Conservation (phyloP, 2,113 vertebrate genomes). For the Apteryx owenii region DNA sequence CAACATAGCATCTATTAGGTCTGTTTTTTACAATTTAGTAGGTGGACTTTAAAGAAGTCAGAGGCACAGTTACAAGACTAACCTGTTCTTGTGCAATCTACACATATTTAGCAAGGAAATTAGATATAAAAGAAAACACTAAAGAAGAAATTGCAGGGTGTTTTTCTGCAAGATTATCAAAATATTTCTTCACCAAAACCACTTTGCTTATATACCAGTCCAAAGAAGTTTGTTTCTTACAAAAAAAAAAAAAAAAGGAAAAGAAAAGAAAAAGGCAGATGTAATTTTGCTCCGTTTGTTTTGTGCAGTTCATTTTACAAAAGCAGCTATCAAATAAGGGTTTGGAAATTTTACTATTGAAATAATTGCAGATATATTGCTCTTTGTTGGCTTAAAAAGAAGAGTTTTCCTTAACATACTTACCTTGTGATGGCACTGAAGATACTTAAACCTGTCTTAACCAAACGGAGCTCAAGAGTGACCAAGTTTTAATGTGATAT, state of each 20-base stretch:
- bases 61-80: constrained; percentile 82
- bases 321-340: not conserved
- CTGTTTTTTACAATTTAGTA: constrained; percentile 72
- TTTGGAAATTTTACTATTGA: constrained; percentile 34
- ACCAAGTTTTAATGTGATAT: constrained; percentile 55
- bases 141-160: constrained; percentile 51
- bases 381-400: constrained; percentile 21
- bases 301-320: constrained; percentile 21
- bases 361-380: constrained; percentile 42
- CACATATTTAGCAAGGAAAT: constrained; percentile 70
- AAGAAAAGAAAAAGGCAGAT: not conserved
- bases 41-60: constrained; percentile 70
- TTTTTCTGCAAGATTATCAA: constrained; percentile 72
- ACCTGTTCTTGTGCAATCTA: constrained; percentile 80
- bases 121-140: constrained; percentile 66
- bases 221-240: constrained; percentile 2
- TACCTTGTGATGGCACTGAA: constrained; percentile 80
- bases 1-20: constrained; percentile 73
- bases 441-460: constrained; percentile 72
- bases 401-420: constrained; percentile 76
- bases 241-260: not conserved
- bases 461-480: constrained; percentile 72
- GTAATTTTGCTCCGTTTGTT: constrained; percentile 61
- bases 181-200: constrained; percentile 73
- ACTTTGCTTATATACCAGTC: constrained; percentile 48